phyloP scores from a whole-genome alignment of 2,888 invertebrate species.

The Hydraecia micacea region DNA sequence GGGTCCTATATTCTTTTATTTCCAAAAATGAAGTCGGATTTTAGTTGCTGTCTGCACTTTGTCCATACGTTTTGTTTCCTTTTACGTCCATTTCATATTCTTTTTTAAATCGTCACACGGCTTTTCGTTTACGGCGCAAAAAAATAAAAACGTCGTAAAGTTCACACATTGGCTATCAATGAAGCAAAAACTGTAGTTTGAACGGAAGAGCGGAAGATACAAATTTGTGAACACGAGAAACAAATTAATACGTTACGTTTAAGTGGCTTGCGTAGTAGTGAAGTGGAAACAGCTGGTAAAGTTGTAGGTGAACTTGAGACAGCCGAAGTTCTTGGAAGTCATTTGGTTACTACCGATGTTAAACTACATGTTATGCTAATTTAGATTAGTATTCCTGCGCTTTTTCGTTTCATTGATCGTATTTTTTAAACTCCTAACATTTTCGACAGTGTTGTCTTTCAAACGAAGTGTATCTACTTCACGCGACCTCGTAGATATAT shows the following conservation, averaged over 20 bases:
- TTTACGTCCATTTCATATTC: slow-evolving; percentile 56
- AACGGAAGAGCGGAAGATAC: slow-evolving; percentile 83
- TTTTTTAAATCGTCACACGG: slow-evolving; percentile 62
- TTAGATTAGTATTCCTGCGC: slow-evolving; percentile 11
- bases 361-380: slow-evolving; percentile 23
- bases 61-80: slow-evolving; percentile 56
- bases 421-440: not conserved
- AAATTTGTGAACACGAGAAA: slow-evolving; percentile 87
- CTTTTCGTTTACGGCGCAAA: slow-evolving; percentile 61
- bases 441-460: not conserved
- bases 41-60: slow-evolving; percentile 65
- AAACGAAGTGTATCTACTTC: not conserved
- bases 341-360: slow-evolving; percentile 22
- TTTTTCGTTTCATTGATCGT: not conserved
- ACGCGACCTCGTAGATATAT: not conserved
- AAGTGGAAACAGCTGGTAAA: slow-evolving; percentile 85
- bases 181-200: slow-evolving; percentile 70
- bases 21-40: slow-evolving; percentile 58
- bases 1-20: slow-evolving; percentile 57
- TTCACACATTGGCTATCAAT: slow-evolving; percentile 64
- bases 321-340: slow-evolving; percentile 45
- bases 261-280: slow-evolving; percentile 63
- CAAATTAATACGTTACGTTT: slow-evolving; percentile 82
- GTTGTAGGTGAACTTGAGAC: slow-evolving; percentile 52
- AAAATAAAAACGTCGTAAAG: slow-evolving; percentile 60